Conservation (phyloP, 2,888 invertebrate species). For the Elmis aenea region DNA sequence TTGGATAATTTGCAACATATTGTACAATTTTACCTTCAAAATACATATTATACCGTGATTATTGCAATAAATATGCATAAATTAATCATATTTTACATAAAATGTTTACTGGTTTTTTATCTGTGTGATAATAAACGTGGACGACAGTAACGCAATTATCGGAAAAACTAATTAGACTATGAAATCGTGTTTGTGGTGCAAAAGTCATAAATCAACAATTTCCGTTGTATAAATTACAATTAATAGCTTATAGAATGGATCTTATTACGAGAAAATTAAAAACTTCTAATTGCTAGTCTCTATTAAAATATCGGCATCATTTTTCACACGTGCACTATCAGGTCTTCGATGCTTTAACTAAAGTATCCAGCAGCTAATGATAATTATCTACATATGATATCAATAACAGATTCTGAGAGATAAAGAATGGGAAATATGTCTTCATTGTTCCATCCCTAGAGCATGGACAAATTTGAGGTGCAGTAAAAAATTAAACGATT, state of each 20-base stretch:
- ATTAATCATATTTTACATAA: too few relatives aligned
- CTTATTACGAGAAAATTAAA: not conserved
- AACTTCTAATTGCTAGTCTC: too few relatives aligned
- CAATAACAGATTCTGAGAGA: conserved; percentile 24
- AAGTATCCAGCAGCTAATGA: conserved; percentile 28
- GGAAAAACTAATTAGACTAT: not conserved
- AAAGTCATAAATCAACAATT: conserved; percentile 8
- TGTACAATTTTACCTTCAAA: too few relatives aligned
- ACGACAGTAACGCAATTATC: too few relatives aligned
- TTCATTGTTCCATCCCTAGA: conserved; percentile 16
- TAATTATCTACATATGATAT: conserved; percentile 34
- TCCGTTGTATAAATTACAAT: conserved; percentile 5
- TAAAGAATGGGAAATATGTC: conserved; percentile 13
- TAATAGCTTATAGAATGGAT: conserved; percentile 1
- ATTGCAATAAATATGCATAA: too few relatives aligned
- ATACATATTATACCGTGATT: too few relatives aligned
- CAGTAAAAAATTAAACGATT: conserved; percentile 4
- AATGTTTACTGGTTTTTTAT: too few relatives aligned
- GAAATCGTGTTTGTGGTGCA: conserved; percentile 3
- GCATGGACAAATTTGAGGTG: conserved; percentile 9
- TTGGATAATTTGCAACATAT: too few relatives aligned
- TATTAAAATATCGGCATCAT: conserved; percentile 8
- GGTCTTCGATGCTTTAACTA: conserved; percentile 9
- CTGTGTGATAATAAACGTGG: too few relatives aligned
- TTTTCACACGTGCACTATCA: conserved; percentile 18